phyloP scores from a whole-genome alignment of 2,113 vertebrate species.

The Dromiciops gliroides region DNA sequence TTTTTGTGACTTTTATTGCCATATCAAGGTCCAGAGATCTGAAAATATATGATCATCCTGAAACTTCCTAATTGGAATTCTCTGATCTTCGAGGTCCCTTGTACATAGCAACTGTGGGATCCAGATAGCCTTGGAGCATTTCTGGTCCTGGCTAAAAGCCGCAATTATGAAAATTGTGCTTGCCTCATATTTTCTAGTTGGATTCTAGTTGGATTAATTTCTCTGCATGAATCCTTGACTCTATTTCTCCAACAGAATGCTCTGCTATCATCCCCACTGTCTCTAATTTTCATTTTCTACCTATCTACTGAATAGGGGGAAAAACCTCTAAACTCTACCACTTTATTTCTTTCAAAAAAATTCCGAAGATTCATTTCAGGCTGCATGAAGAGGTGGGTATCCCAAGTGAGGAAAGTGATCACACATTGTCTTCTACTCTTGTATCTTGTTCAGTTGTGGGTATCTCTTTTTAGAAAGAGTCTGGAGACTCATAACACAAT shows the following conservation, averaged over 20 bases:
- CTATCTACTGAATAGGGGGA: background rate
- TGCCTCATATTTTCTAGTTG: too few species aligned
- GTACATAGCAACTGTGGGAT: too few species aligned
- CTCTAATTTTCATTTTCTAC: background rate
- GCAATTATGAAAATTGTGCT: too few species aligned
- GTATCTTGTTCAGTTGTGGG: too few species aligned
- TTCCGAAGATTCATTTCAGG: background rate
- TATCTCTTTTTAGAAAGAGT: background rate
- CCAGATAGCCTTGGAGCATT: too few species aligned
- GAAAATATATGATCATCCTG: too few species aligned
- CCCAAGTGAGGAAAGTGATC: background rate
- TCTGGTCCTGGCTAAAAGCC: too few species aligned
- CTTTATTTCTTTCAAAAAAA: background rate
- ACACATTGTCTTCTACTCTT: background rate
- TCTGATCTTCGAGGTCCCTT: too few species aligned
- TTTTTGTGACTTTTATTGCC: too few species aligned
- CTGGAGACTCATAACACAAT: background rate
- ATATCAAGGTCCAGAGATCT: too few species aligned
- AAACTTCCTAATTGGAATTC: too few species aligned
- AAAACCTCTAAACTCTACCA: background rate
- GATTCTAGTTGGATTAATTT: too few species aligned
- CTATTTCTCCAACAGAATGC: background rate
- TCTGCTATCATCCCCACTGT: background rate
- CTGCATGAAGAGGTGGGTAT: background rate
- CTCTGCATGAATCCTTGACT: background rate